These are phyloP conservation scores for Brachyrhaphis roseni DNA, from an alignment of 2,797 vertebrate species.

Conservation along the genomic window DNA sequence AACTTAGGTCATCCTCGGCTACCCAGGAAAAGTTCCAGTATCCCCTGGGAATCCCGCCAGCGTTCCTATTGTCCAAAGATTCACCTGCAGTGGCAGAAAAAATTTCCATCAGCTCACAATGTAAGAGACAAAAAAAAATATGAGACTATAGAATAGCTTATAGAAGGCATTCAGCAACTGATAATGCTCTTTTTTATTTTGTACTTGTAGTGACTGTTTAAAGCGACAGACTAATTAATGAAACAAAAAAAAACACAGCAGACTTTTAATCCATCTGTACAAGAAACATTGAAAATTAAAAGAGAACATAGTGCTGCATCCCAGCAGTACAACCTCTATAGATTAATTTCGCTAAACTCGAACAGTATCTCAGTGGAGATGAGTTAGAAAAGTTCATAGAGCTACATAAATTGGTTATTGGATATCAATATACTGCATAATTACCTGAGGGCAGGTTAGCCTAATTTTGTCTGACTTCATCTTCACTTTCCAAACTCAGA, in stretches of 20 bases:
- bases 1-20: constrained; percentile 78
- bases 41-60: constrained; percentile 63
- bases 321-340: not conserved
- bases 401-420: constrained; percentile 49
- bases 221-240: not conserved
- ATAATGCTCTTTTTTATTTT: not conserved
- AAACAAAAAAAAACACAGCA: not conserved
- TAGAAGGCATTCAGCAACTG: constrained; percentile 5
- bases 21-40: constrained; percentile 87
- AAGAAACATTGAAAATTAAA: not conserved
- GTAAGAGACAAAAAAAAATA: not conserved
- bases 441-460: constrained; percentile 54
- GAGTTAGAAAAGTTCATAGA: constrained; percentile 31
- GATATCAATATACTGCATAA: constrained; percentile 62
- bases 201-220: not conserved
- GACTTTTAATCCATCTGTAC: not conserved
- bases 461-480: constrained; percentile 57
- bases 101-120: constrained; percentile 17
- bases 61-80: constrained; percentile 30
- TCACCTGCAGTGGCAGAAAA: constrained; percentile 68
- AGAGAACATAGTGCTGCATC: not conserved
- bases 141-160: not conserved
- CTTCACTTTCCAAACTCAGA: constrained; percentile 58
- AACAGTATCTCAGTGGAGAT: constrained; percentile 29
- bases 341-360: constrained; percentile 25